A percentile compares a stretch with the other conserved stretches of the same genome.
Evolutionary conservation across 92 coral and sea anemone species (phyloP).

Genomic region (Siderastrea radians): DNA sequence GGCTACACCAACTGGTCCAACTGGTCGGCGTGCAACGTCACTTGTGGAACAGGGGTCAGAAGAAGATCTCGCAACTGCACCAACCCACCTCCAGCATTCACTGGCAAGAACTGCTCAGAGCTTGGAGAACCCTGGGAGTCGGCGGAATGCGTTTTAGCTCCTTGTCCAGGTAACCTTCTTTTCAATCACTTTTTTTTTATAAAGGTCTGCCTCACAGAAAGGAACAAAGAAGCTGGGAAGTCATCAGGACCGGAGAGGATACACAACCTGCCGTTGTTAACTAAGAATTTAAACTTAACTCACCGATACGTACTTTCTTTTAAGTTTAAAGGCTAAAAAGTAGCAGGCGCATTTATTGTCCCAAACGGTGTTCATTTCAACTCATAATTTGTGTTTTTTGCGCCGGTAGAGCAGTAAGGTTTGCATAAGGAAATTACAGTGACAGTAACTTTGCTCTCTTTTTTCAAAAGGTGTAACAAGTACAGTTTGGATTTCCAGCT

Average conservation of each 20-base stretch:
- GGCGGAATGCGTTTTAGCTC: background rate
- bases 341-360: background rate
- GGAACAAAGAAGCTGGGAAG: no score
- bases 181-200: no score
- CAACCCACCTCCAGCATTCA: conserved; percentile 3
- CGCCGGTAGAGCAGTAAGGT: background rate
- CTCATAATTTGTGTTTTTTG: background rate
- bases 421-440: background rate
- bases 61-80: conserved; percentile 33
- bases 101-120: conserved; percentile 35
- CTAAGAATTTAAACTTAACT: no score
- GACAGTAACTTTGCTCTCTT: conserved; percentile 3
- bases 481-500: background rate
- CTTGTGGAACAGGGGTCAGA: conserved; percentile 28
- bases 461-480: conserved; percentile 2
- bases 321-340: background rate
- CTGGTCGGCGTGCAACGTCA: conserved; percentile 32
- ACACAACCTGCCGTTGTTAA: no score
- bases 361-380: background rate
- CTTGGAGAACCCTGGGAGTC: conserved; percentile 20
- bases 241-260: no score
- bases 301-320: background rate
- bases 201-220: background rate
- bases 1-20: conserved; percentile 39
- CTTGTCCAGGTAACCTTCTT: background rate